A percentile compares a stretch with the other conserved stretches of the same genome.
Evolutionary conservation across 1,140 invertebrate species (phyloP).

Genomic region (Drosophila arawakana): DNA sequence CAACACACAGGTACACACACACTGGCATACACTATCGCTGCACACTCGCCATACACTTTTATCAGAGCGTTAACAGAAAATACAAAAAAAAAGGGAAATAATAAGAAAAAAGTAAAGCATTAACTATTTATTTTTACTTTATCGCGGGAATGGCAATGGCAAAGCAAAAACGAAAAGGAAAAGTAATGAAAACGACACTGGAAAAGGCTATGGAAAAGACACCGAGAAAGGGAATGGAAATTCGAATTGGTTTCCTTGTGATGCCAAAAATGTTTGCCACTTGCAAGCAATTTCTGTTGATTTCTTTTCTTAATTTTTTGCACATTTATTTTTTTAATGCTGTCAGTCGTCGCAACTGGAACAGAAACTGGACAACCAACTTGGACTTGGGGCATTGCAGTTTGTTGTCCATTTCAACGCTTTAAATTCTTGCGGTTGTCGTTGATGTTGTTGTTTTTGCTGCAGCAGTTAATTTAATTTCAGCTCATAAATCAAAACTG

Average conservation of each 20-base stretch:
- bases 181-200: background rate
- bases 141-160: slow-evolving; percentile 55
- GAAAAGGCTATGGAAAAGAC: background rate
- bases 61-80: slow-evolving; percentile 48
- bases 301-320: slow-evolving; percentile 33
- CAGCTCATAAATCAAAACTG: slow-evolving; percentile 83
- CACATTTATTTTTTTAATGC: slow-evolving; percentile 14
- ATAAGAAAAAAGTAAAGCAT: slow-evolving; percentile 30
- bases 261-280: slow-evolving; percentile 42
- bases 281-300: slow-evolving; percentile 55
- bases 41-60: slow-evolving; percentile 55
- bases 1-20: slow-evolving; percentile 34
- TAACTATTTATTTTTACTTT: slow-evolving; percentile 64
- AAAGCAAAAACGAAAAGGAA: slow-evolving; percentile 29
- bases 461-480: slow-evolving; percentile 80
- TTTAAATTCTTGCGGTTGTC: slow-evolving; percentile 69
- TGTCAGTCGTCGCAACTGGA: slow-evolving; percentile 52
- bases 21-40: slow-evolving; percentile 19
- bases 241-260: slow-evolving; percentile 60
- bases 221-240: slow-evolving; percentile 31
- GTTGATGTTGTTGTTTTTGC: slow-evolving; percentile 32
- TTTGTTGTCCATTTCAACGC: slow-evolving; percentile 69
- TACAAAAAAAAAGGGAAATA: background rate
- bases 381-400: slow-evolving; percentile 52
- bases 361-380: slow-evolving; percentile 50